Evolutionary conservation across 1,140 invertebrate genomes (phyloP).

Genomic region (Sarcophaga peregrina): DNA sequence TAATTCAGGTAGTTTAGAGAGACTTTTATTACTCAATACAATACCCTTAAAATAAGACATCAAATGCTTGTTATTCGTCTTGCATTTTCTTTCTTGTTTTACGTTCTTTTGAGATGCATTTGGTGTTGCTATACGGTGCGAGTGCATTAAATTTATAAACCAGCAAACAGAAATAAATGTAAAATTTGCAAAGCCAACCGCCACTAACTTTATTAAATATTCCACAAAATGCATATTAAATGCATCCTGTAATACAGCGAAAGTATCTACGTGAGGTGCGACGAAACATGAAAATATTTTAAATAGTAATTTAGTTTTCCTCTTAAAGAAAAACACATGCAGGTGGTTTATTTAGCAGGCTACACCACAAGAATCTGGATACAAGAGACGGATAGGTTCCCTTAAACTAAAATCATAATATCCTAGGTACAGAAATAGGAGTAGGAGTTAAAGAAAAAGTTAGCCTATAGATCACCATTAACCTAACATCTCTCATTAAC

Average conservation of each 20-base stretch:
- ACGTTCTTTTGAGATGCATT: not conserved
- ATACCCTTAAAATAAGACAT: conserved; percentile 38
- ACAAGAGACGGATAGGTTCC: no score
- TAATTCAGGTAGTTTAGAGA: conserved; percentile 35
- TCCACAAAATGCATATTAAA: conserved; percentile 42
- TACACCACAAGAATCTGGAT: no score
- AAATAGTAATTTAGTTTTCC: not conserved
- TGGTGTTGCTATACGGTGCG: not conserved
- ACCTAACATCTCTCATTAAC: no score
- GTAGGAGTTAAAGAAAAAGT: no score
- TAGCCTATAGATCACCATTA: no score
- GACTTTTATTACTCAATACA: conserved; percentile 41
- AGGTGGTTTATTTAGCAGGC: not conserved
- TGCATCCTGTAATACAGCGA: conserved; percentile 28
- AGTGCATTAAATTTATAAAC: conserved; percentile 39
- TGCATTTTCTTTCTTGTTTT: not conserved
- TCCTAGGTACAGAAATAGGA: no score
- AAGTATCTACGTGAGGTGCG: not conserved
- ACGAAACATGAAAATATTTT: conserved; percentile 12
- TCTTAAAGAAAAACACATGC: not conserved
- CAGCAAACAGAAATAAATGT: not conserved
- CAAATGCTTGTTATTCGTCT: conserved; percentile 15
- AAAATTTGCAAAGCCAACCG: not conserved
- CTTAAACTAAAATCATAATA: no score
- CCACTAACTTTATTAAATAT: conserved; percentile 41